Evolutionary conservation across 1,140 invertebrate genomes (phyloP).

Genomic region (Hetaerina americana): DNA sequence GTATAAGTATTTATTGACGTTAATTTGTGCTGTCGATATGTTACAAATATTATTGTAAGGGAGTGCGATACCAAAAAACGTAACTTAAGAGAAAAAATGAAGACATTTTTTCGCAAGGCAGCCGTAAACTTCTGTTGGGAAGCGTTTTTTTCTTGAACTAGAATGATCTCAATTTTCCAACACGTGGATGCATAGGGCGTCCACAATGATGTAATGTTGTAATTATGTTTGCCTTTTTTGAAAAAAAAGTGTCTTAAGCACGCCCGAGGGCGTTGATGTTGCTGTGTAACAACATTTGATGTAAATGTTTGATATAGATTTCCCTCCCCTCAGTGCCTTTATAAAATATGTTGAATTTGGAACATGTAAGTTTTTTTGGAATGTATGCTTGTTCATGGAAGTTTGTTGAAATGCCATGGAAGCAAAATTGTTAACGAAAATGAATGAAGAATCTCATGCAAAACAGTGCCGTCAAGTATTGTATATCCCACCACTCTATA

Average conservation of each 20-base stretch:
- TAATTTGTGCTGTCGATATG: no score
- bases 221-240: background rate
- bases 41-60: background rate
- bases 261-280: no score
- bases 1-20: background rate
- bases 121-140: background rate
- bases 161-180: background rate
- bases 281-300: no score
- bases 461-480: no score
- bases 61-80: background rate
- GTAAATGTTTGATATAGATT: no score
- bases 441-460: no score
- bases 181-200: no score
- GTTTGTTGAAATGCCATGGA: background rate
- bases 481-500: no score
- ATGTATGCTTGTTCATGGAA: background rate
- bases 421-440: no score
- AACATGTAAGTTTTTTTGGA: background rate
- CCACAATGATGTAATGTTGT: background rate
- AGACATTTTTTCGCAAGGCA: background rate
- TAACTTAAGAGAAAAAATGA: background rate
- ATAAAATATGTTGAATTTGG: background rate
- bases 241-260: conserved; percentile 1
- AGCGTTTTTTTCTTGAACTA: background rate
- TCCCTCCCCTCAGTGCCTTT: background rate